Conservation (phyloP, 2,113 vertebrate species). For the Marmota flaviventris region DNA sequence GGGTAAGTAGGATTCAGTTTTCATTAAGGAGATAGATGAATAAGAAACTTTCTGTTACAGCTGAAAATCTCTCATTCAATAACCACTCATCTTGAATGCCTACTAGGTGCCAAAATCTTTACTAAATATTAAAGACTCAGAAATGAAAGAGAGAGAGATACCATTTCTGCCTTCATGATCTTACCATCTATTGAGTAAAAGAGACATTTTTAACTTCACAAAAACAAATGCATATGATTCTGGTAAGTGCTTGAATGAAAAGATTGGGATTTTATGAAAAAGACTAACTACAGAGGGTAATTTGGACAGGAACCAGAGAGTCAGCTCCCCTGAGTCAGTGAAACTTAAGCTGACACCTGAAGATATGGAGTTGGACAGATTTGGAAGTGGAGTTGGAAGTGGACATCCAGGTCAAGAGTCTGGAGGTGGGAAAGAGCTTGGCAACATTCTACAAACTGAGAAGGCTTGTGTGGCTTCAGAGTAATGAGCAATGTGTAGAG, state of each 20-base stretch:
- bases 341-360: background rate
- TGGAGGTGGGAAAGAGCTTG: background rate
- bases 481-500: background rate
- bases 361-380: background rate
- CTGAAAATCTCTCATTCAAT: constrained; percentile 28
- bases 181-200: background rate
- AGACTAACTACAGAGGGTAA: background rate
- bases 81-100: constrained; percentile 10
- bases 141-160: constrained; percentile 22
- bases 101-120: background rate
- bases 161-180: background rate
- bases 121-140: background rate
- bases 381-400: background rate
- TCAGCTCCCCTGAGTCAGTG: background rate
- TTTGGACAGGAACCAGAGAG: background rate
- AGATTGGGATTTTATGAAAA: background rate
- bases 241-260: background rate
- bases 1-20: constrained; percentile 61
- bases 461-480: background rate
- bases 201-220: background rate
- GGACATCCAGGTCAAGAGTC: background rate
- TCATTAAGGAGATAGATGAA: constrained; percentile 57
- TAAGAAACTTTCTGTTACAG: constrained; percentile 60
- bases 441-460: background rate
- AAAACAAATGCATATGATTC: background rate